These are phyloP conservation scores for Halichoerus grypus DNA, from an alignment of 2,113 vertebrate species.

Conservation along the genomic window DNA sequence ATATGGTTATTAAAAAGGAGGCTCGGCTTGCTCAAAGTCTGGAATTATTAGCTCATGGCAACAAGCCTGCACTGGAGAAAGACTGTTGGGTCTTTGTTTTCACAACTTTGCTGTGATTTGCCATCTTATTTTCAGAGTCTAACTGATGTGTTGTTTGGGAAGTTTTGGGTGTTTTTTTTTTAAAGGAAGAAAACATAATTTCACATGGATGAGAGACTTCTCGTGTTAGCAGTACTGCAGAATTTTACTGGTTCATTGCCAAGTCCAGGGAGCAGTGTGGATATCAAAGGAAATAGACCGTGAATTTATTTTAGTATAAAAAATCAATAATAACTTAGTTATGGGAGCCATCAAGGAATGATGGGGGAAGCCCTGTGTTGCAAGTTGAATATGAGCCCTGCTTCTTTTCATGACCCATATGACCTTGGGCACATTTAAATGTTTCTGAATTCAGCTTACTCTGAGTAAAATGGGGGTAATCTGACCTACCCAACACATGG, in stretches of 20 bases:
- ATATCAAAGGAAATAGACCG: conserved; percentile 66
- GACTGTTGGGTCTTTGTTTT: conserved; percentile 90
- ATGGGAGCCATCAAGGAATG: conserved; percentile 32
- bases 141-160: conserved; percentile 85
- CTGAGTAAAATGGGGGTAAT: conserved; percentile 9
- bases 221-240: conserved; percentile 40
- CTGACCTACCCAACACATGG: background rate
- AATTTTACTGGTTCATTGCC: conserved; percentile 58
- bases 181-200: conserved; percentile 57
- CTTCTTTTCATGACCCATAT: background rate
- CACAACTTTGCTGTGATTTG: conserved; percentile 86
- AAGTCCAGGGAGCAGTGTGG: conserved; percentile 31
- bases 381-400: background rate
- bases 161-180: conserved; percentile 52
- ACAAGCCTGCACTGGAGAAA: conserved; percentile 90
- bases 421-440: background rate
- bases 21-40: conserved; percentile 89
- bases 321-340: conserved; percentile 59
- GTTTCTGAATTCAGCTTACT: conserved; percentile 26
- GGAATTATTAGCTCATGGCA: conserved; percentile 91
- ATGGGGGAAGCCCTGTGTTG: background rate
- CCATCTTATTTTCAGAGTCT: conserved; percentile 87
- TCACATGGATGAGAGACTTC: conserved; percentile 61
- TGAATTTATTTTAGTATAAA: conserved; percentile 70
- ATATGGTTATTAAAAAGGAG: conserved; percentile 90